These are phyloP conservation scores for Tachystola acroxantha DNA, from an alignment of 2,888 invertebrate species.

Conservation along the genomic window DNA sequence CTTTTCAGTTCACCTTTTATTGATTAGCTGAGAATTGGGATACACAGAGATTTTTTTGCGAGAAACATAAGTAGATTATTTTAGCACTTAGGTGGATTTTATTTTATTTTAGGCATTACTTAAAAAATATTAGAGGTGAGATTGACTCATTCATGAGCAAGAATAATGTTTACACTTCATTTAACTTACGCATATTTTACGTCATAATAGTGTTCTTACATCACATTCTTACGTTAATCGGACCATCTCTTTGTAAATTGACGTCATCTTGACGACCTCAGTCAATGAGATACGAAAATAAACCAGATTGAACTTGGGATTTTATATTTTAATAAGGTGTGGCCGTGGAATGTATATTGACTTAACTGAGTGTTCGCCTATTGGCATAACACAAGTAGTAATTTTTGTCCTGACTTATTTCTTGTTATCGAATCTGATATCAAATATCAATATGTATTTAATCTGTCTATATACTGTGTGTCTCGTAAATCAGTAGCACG, in stretches of 20 bases:
- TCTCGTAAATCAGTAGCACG: too few species aligned
- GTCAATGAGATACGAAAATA: not conserved
- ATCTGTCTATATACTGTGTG: too few species aligned
- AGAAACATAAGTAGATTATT: too few species aligned
- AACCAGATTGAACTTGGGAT: conserved; percentile 3
- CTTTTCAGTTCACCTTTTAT: too few species aligned
- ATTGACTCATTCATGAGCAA: conserved; percentile 1
- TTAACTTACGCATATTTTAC: not conserved
- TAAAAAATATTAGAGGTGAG: conserved; percentile 1
- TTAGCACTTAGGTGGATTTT: too few species aligned
- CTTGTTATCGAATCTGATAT: too few species aligned
- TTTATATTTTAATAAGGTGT: conserved; percentile 1
- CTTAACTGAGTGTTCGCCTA: too few species aligned
- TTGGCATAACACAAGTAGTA: too few species aligned
- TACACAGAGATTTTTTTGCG: too few species aligned
- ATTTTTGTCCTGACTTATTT: too few species aligned
- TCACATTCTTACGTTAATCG: not conserved
- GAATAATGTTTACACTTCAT: not conserved
- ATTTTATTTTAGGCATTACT: not conserved
- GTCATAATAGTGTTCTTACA: not conserved
- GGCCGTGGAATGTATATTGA: not conserved
- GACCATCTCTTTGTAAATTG: not conserved
- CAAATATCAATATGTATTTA: too few species aligned
- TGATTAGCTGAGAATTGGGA: too few species aligned
- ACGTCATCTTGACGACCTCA: conserved; percentile 2